Base-by-base conservation (phyloP, 1,140 invertebrate genomes). In the Drosophila kikkawai region DNA sequence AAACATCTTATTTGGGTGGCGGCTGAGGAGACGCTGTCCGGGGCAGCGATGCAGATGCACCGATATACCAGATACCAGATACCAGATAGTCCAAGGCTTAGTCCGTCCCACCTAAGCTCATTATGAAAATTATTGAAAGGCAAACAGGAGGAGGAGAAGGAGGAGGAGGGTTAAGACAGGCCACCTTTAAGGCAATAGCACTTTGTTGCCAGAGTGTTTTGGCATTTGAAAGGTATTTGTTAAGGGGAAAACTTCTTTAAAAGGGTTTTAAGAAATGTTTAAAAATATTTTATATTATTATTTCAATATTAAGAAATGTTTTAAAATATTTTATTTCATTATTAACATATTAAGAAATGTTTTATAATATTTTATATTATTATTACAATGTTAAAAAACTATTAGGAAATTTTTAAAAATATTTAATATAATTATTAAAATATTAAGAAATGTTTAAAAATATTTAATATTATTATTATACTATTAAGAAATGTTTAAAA, bases 61-160 rank as follows among this genome's bases (percentile, higher is more conserved):
- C 19, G 53, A 56, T 56, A 56, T 39, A 26, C 17, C 39, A 45
- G 48, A 56, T 69, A 29, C 45, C 64, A 32, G 39, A 51, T 51
- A 12, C 63, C 39, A 56, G 53, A 56, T 56, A 56, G 36, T 15
- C 36, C 19, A 4, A 19, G 34, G 34, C 51, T 55, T 37, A 11
- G 32, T 36, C 26, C 69, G 32, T 29, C 12, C 37, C 15, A 4
- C 29, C 53, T 60, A 73, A 73, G 68, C 69, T 73, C 67, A 73
- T 73, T 73, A 73, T 73, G 70, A 55, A 73, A 73, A 73, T 73
- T 73, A 73, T 70, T 22, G 70, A 59, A 71, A 60, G 55, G 70
- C 39, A 67, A 45, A 37, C 41, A 34, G 19, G 9, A 13, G 19
- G n/a, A 13, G 56, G 22, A 22, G 7, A 1, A 12, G 11, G 0